Base-by-base conservation (phyloP, 2,888 invertebrate species). In the Ectemnius cavifrons region DNA sequence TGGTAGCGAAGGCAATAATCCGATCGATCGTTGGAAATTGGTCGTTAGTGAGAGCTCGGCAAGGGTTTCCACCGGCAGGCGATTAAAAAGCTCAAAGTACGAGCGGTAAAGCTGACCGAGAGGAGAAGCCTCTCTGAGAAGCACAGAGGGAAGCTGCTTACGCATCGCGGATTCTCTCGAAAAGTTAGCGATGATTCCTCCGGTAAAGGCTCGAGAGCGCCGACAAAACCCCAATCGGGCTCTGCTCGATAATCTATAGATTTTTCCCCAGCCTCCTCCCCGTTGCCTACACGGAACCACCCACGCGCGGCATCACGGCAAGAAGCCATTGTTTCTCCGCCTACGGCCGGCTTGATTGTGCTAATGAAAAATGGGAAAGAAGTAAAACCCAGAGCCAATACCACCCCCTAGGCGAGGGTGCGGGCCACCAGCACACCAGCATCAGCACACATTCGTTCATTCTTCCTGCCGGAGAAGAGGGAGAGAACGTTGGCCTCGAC, bases 341-440 rank as follows among this genome's bases (percentile, higher is more conserved):
- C 71, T 80, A 77, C 73, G 73, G 69, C 73, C 75, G 66, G 74
- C 67, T 81, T 81, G 86, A 86, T 86, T 82, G 82, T 79, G 82
- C 84, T 87, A 85, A 87, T 87, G 87, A 86, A 87, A 87, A 87
- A 87, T 84, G 86, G 82, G 80, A 73, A 83, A 82, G 78, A 83
- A 80, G 81, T 84, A 80, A 82, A 82, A 84, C 77, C 73, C 37
- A 6, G 62, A 74, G 77, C 71, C 75, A 79, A 84, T 75, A 66
- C 71, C 27, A 76, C 57, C 52, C 68, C 58, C 73, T 75, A 71
- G 37, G 8, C 37, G 37, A 74, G 47, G 62, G 70, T 59, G 63
- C 59, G 37, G 69, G 61, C 63, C 61, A 60, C 52, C 67, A 11
- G 37, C 37, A 23, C 23, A 23, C 23, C 23, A 23, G 23, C 23